Evolutionary conservation across 2,797 vertebrate genomes (phyloP).

Genomic region (Syncerus caffer): DNA sequence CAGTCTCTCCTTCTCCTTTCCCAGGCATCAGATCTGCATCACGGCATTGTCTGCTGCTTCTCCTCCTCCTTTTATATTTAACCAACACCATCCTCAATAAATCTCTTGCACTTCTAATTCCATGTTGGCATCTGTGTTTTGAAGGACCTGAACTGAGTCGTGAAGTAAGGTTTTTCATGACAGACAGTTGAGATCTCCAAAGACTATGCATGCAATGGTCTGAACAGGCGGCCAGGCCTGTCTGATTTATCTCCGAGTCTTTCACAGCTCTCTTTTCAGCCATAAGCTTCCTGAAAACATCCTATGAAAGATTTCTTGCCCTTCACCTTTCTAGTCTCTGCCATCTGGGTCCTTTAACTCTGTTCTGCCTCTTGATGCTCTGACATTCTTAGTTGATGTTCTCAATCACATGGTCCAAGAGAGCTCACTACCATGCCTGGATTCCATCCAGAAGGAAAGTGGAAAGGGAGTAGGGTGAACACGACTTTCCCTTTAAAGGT

Average conservation of each 20-base stretch:
- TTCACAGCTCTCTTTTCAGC: not conserved
- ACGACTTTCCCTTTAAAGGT: not conserved
- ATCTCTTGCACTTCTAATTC: not conserved
- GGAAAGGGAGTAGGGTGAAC: not conserved
- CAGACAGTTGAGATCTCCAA: not conserved
- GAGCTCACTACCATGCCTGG: not conserved
- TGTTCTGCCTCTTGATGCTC: not conserved
- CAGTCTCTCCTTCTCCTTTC: rapidly evolving
- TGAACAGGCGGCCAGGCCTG: not conserved
- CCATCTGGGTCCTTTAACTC: not conserved
- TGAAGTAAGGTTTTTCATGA: not conserved
- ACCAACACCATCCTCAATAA: not conserved
- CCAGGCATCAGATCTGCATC: not conserved
- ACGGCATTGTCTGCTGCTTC: too few species aligned
- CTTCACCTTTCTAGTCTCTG: not conserved
- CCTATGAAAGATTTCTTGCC: not conserved
- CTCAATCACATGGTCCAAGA: not conserved
- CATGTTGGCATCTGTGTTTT: not conserved
- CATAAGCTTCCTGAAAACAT: not conserved
- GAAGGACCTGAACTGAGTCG: not conserved
- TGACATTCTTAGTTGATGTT: not conserved
- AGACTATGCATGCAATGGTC: not conserved
- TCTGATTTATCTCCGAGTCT: not conserved
- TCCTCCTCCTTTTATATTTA: not conserved
- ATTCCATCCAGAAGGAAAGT: not conserved